Base-by-base conservation (phyloP, 2,888 invertebrate genomes). In the Philopedon plagiatum region DNA sequence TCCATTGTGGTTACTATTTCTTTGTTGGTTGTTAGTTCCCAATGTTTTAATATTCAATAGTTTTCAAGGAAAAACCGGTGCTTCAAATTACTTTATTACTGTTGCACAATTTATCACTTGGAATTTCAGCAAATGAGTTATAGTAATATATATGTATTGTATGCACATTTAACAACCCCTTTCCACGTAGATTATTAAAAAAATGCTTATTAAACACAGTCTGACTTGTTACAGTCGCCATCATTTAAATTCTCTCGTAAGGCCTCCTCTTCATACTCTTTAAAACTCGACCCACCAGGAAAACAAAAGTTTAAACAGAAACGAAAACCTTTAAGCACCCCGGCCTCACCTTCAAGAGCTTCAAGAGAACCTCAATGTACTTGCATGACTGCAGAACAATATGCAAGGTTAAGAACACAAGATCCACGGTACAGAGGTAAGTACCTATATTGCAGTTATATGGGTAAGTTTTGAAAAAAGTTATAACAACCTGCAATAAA, bases 221-320 rank as follows among this genome's bases (percentile, higher is more conserved):
- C 88, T 88, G 89, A 89, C 88, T 87, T 88, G 87, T 91, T 92
- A 87, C 93, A 97, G 97, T 96, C 95, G 89, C 97, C 96, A 86
- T 95, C 96, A 88, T 97, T 96, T 92, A 97, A 97, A 91, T 97
- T 97, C 90, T 95, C 96, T 86, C 92, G 97, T 87, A 98, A 98
- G 90, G 96, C 97, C 83, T 96, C 97, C 80, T 97, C 97, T 82
- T 97, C 97, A 86, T 97, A 97, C 89, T 97, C 97, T 84, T 91
- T 98, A 86, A 95, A 95, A 89, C 89, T 96, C 88, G 97, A 97
- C 85, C 94, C 95, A 75, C 93, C 94, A 77, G 92, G 90, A 86
- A 94, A 94, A 88, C 93, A 93, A 87, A 94, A 94, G 86, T 91
- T 92, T 84, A 95, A 95, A 86, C 87, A 96, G 95, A 89, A 95